phyloP scores from a whole-genome alignment of 2,797 vertebrate species.

The Alca torda region DNA sequence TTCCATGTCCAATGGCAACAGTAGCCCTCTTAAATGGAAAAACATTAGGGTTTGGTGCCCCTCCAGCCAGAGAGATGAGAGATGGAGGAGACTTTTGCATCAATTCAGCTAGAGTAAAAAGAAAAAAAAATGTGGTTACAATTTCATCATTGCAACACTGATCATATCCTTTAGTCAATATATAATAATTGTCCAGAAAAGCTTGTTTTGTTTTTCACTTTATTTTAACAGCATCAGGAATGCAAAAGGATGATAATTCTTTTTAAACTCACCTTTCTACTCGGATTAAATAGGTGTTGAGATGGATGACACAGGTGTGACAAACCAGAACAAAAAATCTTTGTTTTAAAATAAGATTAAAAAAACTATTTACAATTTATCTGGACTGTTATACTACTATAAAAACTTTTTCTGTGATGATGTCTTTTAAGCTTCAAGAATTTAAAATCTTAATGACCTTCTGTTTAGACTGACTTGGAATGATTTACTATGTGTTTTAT shows the following conservation, averaged over 20 bases:
- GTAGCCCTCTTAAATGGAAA: slow-evolving; percentile 89
- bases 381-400: background rate
- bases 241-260: background rate
- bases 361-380: background rate
- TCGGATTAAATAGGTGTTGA: background rate
- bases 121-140: slow-evolving; percentile 2
- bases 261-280: background rate
- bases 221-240: background rate
- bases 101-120: slow-evolving; percentile 81
- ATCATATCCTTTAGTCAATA: background rate
- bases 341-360: background rate
- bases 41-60: slow-evolving; percentile 86
- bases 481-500: background rate
- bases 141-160: background rate
- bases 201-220: background rate
- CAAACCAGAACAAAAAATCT: background rate
- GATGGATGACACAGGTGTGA: too few species aligned
- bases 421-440: background rate
- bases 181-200: background rate
- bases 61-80: slow-evolving; percentile 90
- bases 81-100: slow-evolving; percentile 83
- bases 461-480: background rate
- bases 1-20: slow-evolving; percentile 79
- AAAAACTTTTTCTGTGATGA: background rate
- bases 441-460: background rate